phyloP scores from a whole-genome alignment of 2,113 vertebrate species.

The Coracopsis vasa region DNA sequence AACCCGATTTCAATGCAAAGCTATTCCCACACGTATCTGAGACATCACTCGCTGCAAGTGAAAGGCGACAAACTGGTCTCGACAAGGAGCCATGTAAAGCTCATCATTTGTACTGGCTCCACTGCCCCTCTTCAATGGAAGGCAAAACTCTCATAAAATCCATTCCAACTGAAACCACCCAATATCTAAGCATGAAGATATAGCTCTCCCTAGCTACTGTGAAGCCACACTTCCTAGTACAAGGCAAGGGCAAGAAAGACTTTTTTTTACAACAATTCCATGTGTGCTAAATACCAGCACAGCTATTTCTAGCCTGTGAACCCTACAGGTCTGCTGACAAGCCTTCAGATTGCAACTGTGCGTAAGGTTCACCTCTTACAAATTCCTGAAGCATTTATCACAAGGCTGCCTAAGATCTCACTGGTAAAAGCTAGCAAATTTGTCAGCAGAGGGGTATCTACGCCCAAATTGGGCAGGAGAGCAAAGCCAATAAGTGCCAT shows the following conservation, averaged over 20 bases:
- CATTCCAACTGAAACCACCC: background rate
- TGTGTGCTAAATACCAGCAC: background rate
- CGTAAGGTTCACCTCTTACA: background rate
- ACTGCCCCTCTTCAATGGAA: background rate
- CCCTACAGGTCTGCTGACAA: background rate
- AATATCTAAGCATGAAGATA: background rate
- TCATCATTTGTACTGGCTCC: background rate
- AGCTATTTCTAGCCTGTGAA: background rate
- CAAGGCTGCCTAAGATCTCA: background rate
- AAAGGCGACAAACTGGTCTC: background rate
- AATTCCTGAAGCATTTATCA: background rate
- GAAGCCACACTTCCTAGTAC: background rate
- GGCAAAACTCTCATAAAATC: background rate
- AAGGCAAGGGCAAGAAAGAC: background rate
- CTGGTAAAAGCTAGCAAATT: background rate
- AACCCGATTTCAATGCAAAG: background rate
- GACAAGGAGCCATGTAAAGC: background rate
- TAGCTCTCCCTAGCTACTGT: fast-evolving
- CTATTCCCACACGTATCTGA: background rate
- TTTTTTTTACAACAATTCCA: background rate
- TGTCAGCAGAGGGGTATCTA: background rate
- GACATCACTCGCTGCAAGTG: background rate
- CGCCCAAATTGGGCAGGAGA: background rate
- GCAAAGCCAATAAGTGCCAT: background rate
- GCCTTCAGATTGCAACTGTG: background rate